These are phyloP conservation scores for Daubentonia madagascariensis DNA, from an alignment of 2,113 vertebrate species.

Conservation along the genomic window DNA sequence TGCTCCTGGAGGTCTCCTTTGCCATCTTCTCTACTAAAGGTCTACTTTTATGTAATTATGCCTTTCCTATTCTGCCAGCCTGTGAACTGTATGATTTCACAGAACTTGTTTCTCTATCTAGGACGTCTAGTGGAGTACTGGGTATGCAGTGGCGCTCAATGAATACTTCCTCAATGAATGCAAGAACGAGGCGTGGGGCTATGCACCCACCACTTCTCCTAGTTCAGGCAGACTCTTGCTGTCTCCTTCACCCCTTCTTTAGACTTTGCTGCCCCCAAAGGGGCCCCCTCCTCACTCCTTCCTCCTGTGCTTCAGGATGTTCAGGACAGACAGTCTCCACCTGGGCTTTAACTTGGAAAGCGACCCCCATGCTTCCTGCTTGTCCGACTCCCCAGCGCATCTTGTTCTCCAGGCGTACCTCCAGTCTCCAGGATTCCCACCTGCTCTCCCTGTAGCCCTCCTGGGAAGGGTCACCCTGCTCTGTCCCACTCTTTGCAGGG, in stretches of 20 bases:
- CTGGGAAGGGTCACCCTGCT: too few species aligned
- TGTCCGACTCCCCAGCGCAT: background rate
- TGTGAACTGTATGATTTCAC: too few species aligned
- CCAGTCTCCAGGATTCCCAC: too few species aligned
- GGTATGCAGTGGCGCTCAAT: background rate
- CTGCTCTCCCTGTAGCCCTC: too few species aligned
- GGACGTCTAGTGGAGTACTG: background rate
- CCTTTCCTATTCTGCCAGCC: background rate
- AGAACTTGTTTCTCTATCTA: background rate
- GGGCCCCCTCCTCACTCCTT: too few species aligned
- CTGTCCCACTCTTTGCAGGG: too few species aligned
- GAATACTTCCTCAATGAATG: background rate
- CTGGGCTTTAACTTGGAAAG: background rate
- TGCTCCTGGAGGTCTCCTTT: background rate
- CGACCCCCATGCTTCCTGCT: background rate
- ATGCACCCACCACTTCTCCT: background rate
- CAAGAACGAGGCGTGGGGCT: background rate
- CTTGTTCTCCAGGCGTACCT: background rate
- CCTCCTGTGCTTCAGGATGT: background rate
- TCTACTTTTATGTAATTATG: background rate
- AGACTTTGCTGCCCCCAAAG: background rate
- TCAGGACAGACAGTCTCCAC: background rate
- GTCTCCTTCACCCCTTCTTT: background rate
- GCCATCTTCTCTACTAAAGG: background rate
- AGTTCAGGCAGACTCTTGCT: background rate